A percentile compares a stretch with the other conserved stretches of the same genome.
Conservation (phyloP, 2,113 vertebrate species). For the Apeltes quadracus region DNA sequence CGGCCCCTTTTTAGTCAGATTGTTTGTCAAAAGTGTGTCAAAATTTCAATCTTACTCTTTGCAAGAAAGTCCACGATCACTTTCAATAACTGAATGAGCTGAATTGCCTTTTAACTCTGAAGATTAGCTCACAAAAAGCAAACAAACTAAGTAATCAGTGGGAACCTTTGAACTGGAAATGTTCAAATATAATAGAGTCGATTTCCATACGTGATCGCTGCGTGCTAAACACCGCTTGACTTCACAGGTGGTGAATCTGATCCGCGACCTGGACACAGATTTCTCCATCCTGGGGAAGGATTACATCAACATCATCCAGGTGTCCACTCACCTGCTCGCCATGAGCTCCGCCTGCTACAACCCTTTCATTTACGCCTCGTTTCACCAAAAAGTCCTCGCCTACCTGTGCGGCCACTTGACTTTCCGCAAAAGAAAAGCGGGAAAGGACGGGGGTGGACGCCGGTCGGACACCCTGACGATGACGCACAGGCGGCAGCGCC, state of each 20-base stretch:
- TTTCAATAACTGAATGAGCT: not conserved
- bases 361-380: constrained; percentile 82
- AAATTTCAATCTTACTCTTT: not conserved
- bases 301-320: constrained; percentile 80
- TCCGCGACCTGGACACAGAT: constrained; percentile 79
- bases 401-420: constrained; percentile 59
- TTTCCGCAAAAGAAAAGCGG: constrained; percentile 17
- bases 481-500: constrained; percentile 40
- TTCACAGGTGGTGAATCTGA: constrained; percentile 77
- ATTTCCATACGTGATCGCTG: not conserved
- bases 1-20: not conserved
- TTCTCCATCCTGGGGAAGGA: constrained; percentile 77
- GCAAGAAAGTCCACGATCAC: not conserved
- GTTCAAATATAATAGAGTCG: not conserved
- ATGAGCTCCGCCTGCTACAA: constrained; percentile 84
- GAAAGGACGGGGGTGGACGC: constrained; percentile 30
- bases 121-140: not conserved
- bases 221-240: not conserved
- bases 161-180: not conserved
- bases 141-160: not conserved
- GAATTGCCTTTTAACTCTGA: not conserved
- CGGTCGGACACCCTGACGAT: constrained; percentile 53
- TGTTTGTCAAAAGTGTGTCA: too few relatives aligned
- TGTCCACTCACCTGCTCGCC: constrained; percentile 79
- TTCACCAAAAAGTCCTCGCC: constrained; percentile 76